phyloP scores from a whole-genome alignment of 2,888 invertebrate species.

The Nezara viridula region DNA sequence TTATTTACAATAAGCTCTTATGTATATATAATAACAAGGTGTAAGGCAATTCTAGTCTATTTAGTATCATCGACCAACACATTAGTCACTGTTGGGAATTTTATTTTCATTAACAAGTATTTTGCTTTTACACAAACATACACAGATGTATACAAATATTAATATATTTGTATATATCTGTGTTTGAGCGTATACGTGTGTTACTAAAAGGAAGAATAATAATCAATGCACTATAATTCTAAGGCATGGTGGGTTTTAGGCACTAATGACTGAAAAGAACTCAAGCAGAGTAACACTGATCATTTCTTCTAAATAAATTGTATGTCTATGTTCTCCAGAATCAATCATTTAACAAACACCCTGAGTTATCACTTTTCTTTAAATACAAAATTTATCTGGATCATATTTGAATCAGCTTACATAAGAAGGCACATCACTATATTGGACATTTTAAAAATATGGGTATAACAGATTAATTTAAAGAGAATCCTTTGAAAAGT shows the following conservation, averaged over 20 bases:
- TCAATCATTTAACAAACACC: conserved; percentile 36
- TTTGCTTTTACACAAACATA: neutral
- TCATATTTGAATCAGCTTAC: conserved; percentile 58
- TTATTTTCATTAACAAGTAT: neutral
- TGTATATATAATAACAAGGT: conserved; percentile 59
- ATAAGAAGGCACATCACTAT: conserved; percentile 61
- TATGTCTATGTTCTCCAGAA: conserved; percentile 33
- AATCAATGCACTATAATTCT: conserved; percentile 53
- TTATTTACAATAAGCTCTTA: conserved; percentile 62
- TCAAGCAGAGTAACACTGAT: conserved; percentile 47
- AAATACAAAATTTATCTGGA: conserved; percentile 40
- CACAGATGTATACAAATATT: neutral
- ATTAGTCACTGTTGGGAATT: conserved; percentile 48
- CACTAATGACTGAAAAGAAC: conserved; percentile 54
- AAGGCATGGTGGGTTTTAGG: conserved; percentile 62
- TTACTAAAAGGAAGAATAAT: conserved; percentile 49
- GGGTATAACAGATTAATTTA: conserved; percentile 52
- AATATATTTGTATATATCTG: neutral
- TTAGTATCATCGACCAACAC: conserved; percentile 57
- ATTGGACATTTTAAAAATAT: conserved; percentile 44
- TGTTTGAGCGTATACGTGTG: neutral
- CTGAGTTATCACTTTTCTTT: conserved; percentile 58
- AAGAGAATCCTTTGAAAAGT: conserved; percentile 51
- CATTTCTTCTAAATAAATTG: conserved; percentile 17
- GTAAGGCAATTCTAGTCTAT: conserved; percentile 64